Conservation (phyloP, 2,888 invertebrate genomes). For the Spisula solida region DNA sequence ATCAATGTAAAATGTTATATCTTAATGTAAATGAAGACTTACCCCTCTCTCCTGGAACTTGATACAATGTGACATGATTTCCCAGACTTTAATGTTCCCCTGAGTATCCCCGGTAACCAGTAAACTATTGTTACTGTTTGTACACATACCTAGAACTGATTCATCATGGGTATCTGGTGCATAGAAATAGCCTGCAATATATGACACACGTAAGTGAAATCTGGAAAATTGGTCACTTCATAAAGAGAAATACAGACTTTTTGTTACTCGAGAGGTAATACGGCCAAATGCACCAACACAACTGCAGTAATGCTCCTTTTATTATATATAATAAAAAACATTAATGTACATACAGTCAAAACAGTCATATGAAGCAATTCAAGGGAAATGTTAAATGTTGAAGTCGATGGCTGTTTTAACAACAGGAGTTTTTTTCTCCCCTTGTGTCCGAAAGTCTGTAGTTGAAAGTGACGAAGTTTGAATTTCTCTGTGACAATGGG, state of each 20-base stretch:
- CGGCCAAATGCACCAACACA: no score
- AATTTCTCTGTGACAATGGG: neutral
- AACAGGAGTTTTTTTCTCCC: neutral
- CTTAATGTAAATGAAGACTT: constrained; percentile 1
- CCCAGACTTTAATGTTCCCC: constrained; percentile 84
- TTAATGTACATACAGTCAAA: no score
- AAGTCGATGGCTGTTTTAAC: neutral
- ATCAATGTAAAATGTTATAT: no score
- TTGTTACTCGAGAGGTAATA: no score
- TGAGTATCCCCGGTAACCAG: constrained; percentile 86
- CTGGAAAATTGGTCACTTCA: no score
- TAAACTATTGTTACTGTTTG: constrained; percentile 79
- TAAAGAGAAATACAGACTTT: no score
- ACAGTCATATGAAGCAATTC: no score
- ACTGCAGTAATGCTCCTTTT: no score
- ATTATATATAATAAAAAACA: no score
- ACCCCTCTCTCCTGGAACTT: constrained; percentile 75
- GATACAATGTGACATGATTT: constrained; percentile 84
- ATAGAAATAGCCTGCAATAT: constrained; percentile 83
- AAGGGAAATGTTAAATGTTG: no score
- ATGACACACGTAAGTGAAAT: neutral
- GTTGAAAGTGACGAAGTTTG: neutral
- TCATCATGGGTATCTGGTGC: constrained; percentile 83
- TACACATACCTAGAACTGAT: constrained; percentile 85
- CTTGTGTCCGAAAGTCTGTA: neutral